Conservation (phyloP, 2,113 vertebrate species). For the Bostrychus sinensis region DNA sequence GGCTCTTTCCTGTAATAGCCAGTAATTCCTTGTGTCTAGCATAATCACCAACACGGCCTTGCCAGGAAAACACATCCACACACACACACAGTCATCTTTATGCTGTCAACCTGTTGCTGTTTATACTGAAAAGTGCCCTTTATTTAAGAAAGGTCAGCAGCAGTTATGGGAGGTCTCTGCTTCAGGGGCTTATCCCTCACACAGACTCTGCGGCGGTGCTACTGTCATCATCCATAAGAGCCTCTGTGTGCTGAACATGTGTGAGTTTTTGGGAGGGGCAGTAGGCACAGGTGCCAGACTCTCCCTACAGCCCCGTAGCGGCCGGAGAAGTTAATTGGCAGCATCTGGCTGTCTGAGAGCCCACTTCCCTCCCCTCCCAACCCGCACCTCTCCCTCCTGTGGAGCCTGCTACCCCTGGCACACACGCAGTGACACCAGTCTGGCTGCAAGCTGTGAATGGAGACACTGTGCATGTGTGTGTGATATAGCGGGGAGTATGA, state of each 20-base stretch:
- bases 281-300: conserved; percentile 67
- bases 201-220: background rate
- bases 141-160: conserved; percentile 17
- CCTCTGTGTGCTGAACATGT: conserved; percentile 1
- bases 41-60: conserved; percentile 64
- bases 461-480: conserved; percentile 43
- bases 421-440: conserved; percentile 80
- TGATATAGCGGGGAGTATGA: conserved; percentile 52
- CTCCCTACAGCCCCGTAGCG: conserved; percentile 63
- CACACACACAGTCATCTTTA: conserved; percentile 5
- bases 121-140: conserved; percentile 5
- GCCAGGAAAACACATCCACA: conserved; percentile 28
- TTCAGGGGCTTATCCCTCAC: conserved; percentile 22
- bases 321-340: conserved; percentile 89
- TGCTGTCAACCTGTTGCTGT: conserved; percentile 17
- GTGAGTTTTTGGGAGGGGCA: conserved; percentile 17
- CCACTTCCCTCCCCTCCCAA: conserved; percentile 33
- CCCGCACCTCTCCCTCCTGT: conserved; percentile 34
- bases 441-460: conserved; percentile 78
- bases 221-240: conserved; percentile 28
- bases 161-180: conserved; percentile 38
- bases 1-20: conserved; percentile 69
- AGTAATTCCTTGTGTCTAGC: conserved; percentile 75
- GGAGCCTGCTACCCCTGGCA: conserved; percentile 58
- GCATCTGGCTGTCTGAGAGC: conserved; percentile 89